phyloP scores from a whole-genome alignment of 2,113 vertebrate genomes.

The Neopipo cinnamomea region DNA sequence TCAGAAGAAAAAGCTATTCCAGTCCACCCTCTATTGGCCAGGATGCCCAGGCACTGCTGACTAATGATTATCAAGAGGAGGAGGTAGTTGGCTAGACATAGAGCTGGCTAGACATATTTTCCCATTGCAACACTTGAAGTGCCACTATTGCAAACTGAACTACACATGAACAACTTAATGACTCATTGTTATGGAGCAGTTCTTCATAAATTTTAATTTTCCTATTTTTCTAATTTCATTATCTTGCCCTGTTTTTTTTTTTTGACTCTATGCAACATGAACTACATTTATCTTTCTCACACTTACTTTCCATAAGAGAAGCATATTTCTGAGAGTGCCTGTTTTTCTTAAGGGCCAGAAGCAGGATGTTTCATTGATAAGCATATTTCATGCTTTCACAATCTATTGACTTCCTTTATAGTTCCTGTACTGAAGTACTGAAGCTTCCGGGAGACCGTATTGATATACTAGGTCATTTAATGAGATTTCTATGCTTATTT shows the following conservation, averaged over 20 bases:
- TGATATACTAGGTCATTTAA: not conserved
- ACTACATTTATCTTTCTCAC: not conserved
- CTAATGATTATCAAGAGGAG: constrained; percentile 79
- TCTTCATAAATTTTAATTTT: not conserved
- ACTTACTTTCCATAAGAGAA: not conserved
- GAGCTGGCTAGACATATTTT: not conserved
- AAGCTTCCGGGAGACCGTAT: accelerated
- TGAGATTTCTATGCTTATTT: not conserved
- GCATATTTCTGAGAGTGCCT: not conserved
- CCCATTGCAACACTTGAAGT: constrained; percentile 58
- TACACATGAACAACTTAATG: not conserved
- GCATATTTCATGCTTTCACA: not conserved
- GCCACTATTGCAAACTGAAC: not conserved
- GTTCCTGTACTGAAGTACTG: not conserved
- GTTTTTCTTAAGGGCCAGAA: not conserved
- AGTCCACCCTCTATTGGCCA: constrained; percentile 59
- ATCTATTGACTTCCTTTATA: not conserved
- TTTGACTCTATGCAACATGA: not conserved
- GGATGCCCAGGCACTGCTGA: constrained; percentile 71
- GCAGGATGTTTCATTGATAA: not conserved
- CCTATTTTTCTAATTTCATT: not conserved
- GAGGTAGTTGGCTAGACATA: constrained; percentile 79
- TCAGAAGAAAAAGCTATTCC: constrained; percentile 84
- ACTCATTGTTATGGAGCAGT: not conserved
- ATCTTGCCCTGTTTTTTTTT: not conserved